These are phyloP conservation scores for Porites divaricata DNA, from an alignment of 92 coral and sea anemone genomes.

Conservation along the genomic window DNA sequence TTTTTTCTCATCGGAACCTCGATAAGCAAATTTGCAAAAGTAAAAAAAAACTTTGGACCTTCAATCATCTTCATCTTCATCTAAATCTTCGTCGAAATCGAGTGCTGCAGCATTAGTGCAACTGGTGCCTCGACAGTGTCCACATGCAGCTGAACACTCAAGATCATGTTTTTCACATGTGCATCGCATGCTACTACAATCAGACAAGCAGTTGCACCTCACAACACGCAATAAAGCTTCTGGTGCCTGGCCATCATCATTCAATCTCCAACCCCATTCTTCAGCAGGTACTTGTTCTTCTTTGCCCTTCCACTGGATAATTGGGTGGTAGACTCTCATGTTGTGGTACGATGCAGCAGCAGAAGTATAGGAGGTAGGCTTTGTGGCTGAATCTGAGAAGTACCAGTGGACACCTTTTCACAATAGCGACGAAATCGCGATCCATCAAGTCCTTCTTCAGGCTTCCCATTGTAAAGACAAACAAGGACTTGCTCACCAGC, in stretches of 20 bases:
- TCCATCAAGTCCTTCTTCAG: constrained; percentile 36
- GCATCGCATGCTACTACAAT: constrained; percentile 39
- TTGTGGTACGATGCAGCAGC: constrained; percentile 40
- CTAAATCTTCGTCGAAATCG: not conserved
- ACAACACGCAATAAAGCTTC: constrained; percentile 26
- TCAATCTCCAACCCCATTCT: constrained; percentile 35
- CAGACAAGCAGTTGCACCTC: constrained; percentile 37
- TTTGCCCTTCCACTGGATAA: constrained; percentile 35
- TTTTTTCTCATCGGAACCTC: not conserved
- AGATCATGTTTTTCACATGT: constrained; percentile 30
- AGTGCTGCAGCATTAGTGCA: constrained; percentile 33
- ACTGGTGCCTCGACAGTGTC: constrained; percentile 50
- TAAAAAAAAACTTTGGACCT: not conserved
- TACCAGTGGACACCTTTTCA: constrained; percentile 32
- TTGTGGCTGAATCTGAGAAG: constrained; percentile 26
- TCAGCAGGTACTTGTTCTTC: constrained; percentile 4
- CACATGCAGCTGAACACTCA: constrained; percentile 48
- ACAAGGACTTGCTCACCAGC: constrained; percentile 54
- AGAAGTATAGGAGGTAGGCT: constrained; percentile 32
- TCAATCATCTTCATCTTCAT: not conserved
- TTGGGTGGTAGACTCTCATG: constrained; percentile 25
- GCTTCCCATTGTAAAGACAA: constrained; percentile 40
- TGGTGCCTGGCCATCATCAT: constrained; percentile 9
- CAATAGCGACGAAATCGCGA: constrained; percentile 18
- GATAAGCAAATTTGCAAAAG: not conserved